A percentile compares a stretch with the other conserved stretches of the same genome.
Evolutionary conservation across 2,113 vertebrate species (phyloP).

Genomic region (Pyrgilauda ruficollis): DNA sequence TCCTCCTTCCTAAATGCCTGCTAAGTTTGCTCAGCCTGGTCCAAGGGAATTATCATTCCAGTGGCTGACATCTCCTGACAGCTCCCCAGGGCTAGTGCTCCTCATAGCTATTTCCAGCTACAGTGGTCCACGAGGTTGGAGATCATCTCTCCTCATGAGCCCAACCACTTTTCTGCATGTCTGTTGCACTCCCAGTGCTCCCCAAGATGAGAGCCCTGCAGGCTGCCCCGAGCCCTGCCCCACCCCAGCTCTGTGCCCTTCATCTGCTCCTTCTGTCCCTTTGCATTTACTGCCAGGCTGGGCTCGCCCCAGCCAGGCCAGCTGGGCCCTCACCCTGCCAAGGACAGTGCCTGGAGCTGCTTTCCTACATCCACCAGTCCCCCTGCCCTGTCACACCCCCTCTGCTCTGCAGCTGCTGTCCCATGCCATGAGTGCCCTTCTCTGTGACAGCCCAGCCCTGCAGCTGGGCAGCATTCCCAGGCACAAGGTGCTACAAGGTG

Average conservation of each 20-base stretch:
- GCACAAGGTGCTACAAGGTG: background rate
- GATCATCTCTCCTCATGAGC: background rate
- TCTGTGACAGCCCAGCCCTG: background rate
- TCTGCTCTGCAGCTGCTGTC: background rate
- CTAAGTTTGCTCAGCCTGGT: constrained; percentile 8
- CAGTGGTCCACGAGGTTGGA: background rate
- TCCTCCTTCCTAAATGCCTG: background rate
- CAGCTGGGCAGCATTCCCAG: background rate
- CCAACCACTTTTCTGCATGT: background rate
- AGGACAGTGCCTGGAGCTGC: background rate
- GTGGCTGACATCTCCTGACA: constrained; percentile 18
- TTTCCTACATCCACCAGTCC: background rate
- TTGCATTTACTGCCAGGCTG: background rate
- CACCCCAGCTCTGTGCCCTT: background rate
- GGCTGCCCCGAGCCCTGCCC: background rate
- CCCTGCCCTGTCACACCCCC: background rate
- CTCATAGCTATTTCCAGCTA: background rate
- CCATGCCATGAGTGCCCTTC: background rate
- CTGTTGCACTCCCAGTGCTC: background rate
- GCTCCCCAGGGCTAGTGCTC: constrained; percentile 23
- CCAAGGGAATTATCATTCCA: background rate
- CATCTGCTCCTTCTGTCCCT: background rate
- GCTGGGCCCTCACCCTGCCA: background rate
- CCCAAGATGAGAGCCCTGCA: background rate
- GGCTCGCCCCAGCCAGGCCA: background rate